phyloP scores from a whole-genome alignment of 2,797 vertebrate species.

The Poeciliopsis gracilis region DNA sequence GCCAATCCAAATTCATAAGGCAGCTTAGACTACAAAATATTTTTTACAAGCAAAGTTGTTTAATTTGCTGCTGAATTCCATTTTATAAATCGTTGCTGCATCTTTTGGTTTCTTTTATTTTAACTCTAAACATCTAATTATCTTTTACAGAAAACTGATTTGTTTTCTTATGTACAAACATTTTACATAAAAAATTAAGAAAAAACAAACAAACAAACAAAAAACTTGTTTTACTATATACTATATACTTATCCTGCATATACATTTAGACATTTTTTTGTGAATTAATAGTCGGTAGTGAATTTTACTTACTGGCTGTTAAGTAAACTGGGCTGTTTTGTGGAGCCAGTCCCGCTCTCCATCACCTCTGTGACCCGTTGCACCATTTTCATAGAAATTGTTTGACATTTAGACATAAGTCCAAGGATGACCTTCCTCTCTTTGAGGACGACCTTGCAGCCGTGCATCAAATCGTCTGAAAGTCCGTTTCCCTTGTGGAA shows the following conservation, averaged over 20 bases:
- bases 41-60: neutral
- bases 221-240: neutral
- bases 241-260: too few species aligned
- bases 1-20: neutral
- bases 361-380: conserved; percentile 89
- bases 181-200: neutral
- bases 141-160: neutral
- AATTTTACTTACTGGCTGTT: conserved; percentile 84
- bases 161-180: neutral
- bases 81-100: neutral
- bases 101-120: neutral
- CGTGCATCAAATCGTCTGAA: conserved; percentile 85
- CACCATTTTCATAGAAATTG: conserved; percentile 89
- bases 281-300: neutral
- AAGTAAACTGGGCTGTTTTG: conserved; percentile 86
- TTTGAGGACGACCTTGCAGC: conserved; percentile 90
- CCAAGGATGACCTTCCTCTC: conserved; percentile 88
- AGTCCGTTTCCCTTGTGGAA: conserved; percentile 84
- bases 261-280: neutral
- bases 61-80: neutral
- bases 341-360: conserved; percentile 77
- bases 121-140: neutral
- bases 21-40: neutral
- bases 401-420: conserved; percentile 95
- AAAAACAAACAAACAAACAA: too few species aligned